Evolutionary conservation across 2,888 invertebrate genomes (phyloP), one percentile per base, ranked within the genome.

Genomic region (Elegia similella): DNA sequence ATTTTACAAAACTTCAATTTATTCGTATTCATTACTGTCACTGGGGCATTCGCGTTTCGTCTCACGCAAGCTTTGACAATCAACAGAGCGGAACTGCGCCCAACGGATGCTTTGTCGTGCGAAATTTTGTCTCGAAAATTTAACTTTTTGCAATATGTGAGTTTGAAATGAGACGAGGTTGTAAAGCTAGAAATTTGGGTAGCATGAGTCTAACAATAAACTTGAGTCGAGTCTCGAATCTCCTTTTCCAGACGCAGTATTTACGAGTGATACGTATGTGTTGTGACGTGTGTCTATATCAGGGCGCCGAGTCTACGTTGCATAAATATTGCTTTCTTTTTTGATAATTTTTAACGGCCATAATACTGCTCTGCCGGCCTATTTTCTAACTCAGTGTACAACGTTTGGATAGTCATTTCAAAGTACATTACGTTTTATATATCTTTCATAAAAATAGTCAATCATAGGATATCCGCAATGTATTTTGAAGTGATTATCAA

Each of bases 11-110:
- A 53, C 29, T 42, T 52, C 17, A 17, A 52, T 52, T 34, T 23
- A 53, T 53, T 55, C 44, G 44, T 12, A 50, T 55, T 55, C 44
- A 55, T 55, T 55, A 55, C 13, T 15, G 42, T 13, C 12, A 47
- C 38, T 54, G 54, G 43, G 16, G 44, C 16, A 43, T 44, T 44
- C 54, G 32, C 34, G 16, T 55, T 46, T 34, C 54, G 54, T 32
- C 44, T 44, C 44, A 34, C 32, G 54, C 59, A 42, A 59, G 56
- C 61, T 61, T 61, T 61, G 59, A 57, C 59, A 59, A 57, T 55
- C 59, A 59, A 47, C 53, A 42, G 61, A 34, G 61, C 57, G 61
- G 52, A 61, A 61, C 44, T 42, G 34, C 56, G 42, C 56, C 44
- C 38, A 42, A 23, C 53, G 54, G 44, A 34, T 30, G 48, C 48